Conservation (phyloP, 2,797 vertebrate species). For the Melopsittacus undulatus region DNA sequence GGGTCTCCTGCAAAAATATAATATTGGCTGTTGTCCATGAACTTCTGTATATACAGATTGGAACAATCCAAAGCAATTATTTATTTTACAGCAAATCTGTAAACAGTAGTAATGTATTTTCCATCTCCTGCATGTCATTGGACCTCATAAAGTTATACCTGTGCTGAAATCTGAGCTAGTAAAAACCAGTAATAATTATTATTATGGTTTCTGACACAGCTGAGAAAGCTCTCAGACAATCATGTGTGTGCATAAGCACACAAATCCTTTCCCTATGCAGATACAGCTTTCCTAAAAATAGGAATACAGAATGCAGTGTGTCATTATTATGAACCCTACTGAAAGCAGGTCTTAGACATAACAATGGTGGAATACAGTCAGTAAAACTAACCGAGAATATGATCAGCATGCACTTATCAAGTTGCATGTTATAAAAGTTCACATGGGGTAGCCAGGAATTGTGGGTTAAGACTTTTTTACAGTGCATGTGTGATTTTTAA, state of each 20-base stretch:
- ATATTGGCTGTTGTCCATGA: not conserved
- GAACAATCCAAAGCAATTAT: not conserved
- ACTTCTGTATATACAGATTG: not conserved
- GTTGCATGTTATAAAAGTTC: not conserved
- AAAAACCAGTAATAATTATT: not conserved
- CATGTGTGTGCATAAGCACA: not conserved
- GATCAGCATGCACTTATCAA: not conserved
- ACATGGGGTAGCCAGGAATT: not conserved
- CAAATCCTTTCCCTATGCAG: not conserved
- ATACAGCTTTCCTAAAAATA: not conserved
- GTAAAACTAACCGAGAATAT: not conserved
- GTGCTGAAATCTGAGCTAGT: not conserved
- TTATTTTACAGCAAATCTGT: not conserved
- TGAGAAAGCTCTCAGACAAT: not conserved
- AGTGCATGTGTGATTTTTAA: slow-evolving; percentile 18
- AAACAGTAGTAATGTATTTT: not conserved
- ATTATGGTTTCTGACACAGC: not conserved
- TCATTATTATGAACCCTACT: not conserved
- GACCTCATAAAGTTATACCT: not conserved
- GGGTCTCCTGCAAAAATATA: not conserved
- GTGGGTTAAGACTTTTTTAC: not conserved
- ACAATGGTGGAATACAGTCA: not conserved
- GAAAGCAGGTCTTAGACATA: not conserved
- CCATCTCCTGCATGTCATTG: not conserved
- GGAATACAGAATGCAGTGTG: not conserved